Percentiles rank a stretch among this genome's conserved stretches.
phyloP scores from a whole-genome alignment of 2,797 vertebrate species.

The Moxostoma hubbsi region DNA sequence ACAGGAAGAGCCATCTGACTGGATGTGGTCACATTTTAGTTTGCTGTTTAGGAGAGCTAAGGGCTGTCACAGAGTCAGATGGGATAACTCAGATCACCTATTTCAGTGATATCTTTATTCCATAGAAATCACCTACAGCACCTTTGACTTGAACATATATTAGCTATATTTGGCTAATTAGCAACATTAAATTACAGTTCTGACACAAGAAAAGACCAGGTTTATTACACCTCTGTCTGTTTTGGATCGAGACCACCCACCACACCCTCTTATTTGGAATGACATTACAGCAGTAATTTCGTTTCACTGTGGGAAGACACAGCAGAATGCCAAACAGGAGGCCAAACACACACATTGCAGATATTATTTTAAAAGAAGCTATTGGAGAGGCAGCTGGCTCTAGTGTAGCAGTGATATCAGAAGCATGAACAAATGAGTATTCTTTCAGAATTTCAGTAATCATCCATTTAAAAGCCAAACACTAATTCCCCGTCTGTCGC shows the following conservation, averaged over 20 bases:
- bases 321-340: conserved; percentile 51
- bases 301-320: conserved; percentile 46
- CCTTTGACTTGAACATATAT: conserved; percentile 2
- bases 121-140: too few relatives aligned
- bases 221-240: conserved; percentile 9
- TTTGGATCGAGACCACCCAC: conserved; percentile 29
- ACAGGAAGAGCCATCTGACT: too few relatives aligned
- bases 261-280: conserved; percentile 46
- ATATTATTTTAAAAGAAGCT: conserved; percentile 52
- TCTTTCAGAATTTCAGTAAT: conserved; percentile 43
- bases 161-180: not conserved
- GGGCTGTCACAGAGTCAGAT: too few relatives aligned
- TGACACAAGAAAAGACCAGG: not conserved
- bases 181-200: not conserved
- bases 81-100: too few relatives aligned
- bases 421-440: conserved; percentile 42
- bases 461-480: conserved; percentile 40
- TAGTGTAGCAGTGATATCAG: conserved; percentile 43
- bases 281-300: conserved; percentile 53
- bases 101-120: too few relatives aligned
- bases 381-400: conserved; percentile 56
- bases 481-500: too few relatives aligned
- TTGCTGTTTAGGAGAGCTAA: too few relatives aligned
- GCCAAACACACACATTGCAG: conserved; percentile 28
- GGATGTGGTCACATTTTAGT: too few relatives aligned